phyloP scores from a whole-genome alignment of 2,797 vertebrate species.

The Pteronotus mesoamericanus region DNA sequence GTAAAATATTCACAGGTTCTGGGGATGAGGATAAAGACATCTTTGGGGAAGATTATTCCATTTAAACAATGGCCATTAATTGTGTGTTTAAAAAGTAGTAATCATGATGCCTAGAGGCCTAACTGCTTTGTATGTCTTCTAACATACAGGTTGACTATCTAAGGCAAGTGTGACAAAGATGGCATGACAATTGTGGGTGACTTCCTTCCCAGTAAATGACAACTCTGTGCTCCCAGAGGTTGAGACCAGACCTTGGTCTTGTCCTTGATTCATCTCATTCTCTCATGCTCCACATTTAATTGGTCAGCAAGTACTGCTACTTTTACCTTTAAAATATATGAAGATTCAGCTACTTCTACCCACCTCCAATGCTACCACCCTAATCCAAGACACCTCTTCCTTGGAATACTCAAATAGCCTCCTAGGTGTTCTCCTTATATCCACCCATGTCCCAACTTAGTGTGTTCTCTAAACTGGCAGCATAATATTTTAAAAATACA shows the following conservation, averaged over 20 bases:
- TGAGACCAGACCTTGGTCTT: background rate
- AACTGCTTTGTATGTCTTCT: background rate
- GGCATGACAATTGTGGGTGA: background rate
- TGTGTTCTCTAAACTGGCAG: background rate
- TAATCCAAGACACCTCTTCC: background rate
- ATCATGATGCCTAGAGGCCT: background rate
- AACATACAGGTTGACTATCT: background rate
- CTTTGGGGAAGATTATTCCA: background rate
- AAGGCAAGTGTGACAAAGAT: background rate
- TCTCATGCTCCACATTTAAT: background rate
- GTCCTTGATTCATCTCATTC: background rate
- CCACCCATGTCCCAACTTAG: background rate
- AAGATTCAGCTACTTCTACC: background rate
- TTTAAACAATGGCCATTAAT: background rate
- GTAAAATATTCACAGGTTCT: background rate
- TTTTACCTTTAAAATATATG: background rate
- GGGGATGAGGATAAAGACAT: background rate
- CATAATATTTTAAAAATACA: slow-evolving; percentile 21
- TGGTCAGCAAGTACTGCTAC: background rate
- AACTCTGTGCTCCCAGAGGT: background rate
- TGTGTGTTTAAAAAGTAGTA: background rate
- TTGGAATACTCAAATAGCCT: background rate
- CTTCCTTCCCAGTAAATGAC: background rate
- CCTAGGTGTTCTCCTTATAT: background rate
- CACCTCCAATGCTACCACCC: background rate